A percentile compares a stretch with the other conserved stretches of the same genome.
Conservation (phyloP, 2,113 vertebrate genomes). For the Geococcyx californianus region DNA sequence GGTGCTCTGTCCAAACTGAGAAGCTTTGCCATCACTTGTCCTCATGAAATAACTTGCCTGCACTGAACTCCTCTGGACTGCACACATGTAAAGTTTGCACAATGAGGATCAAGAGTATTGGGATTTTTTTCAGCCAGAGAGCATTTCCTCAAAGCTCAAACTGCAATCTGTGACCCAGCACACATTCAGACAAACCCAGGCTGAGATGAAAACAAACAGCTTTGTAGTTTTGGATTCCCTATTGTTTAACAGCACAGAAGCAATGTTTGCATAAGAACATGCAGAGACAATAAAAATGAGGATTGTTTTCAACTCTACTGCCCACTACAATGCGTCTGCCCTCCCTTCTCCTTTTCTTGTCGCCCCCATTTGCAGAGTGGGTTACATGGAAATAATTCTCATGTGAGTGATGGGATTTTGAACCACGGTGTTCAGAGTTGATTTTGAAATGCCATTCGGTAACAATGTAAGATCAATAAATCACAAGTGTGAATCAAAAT, state of each 20-base stretch:
- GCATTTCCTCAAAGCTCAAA: neutral
- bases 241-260: neutral
- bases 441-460: conserved; percentile 17
- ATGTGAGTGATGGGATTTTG: neutral
- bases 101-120: neutral
- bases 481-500: neutral
- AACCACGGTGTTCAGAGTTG: neutral
- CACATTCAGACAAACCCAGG: neutral
- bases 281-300: neutral
- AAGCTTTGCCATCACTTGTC: neutral
- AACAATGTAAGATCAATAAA: conserved; percentile 54
- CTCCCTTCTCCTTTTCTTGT: neutral
- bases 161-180: neutral
- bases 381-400: neutral
- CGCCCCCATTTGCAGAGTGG: neutral
- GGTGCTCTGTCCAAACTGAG: neutral
- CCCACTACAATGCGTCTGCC: neutral
- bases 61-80: neutral
- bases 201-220: neutral
- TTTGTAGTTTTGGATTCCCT: neutral
- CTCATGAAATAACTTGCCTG: neutral
- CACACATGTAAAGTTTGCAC: neutral
- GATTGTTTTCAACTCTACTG: neutral
- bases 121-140: neutral
- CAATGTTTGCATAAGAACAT: neutral